Percentiles rank a stretch among this genome's conserved stretches.
phyloP scores from a whole-genome alignment of 1,140 invertebrate species.

The Psilanteris sp. region DNA sequence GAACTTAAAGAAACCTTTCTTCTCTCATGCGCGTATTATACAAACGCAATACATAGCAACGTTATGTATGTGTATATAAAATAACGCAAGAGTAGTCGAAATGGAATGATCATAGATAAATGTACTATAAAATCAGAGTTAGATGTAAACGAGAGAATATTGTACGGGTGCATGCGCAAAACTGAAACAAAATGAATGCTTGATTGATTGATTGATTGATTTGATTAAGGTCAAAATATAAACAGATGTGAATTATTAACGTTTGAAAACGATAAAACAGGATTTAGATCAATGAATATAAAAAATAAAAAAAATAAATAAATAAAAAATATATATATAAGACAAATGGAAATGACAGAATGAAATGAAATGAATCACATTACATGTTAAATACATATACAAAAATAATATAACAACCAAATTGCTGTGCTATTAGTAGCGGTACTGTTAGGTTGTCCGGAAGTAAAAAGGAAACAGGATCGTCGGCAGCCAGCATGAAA shows the following conservation, averaged over 20 bases:
- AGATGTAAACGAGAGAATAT: constrained; percentile 30
- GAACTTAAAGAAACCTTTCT: constrained; percentile 46
- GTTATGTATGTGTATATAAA: constrained; percentile 51
- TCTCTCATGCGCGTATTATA: constrained; percentile 52
- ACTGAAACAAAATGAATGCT: constrained; percentile 55
- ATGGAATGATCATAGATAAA: constrained; percentile 50
- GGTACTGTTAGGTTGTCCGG: constrained; percentile 77
- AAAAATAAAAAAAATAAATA: too few relatives aligned
- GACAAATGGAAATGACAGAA: constrained; percentile 67
- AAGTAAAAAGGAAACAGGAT: constrained; percentile 78
- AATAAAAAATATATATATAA: too few relatives aligned
- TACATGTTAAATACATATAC: constrained; percentile 65
- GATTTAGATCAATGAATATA: constrained; percentile 66
- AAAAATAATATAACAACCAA: constrained; percentile 66
- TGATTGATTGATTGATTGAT: constrained; percentile 49
- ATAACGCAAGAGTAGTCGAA: constrained; percentile 60
- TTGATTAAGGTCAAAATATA: constrained; percentile 48
- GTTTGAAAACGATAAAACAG: constrained; percentile 64
- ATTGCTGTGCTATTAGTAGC: constrained; percentile 78
- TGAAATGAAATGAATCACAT: constrained; percentile 71
- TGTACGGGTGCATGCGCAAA: constrained; percentile 57
- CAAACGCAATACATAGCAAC: constrained; percentile 32
- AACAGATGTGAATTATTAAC: constrained; percentile 60
- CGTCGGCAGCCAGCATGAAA: constrained; percentile 75
- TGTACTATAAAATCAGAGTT: constrained; percentile 26